Evolutionary conservation across 2,888 invertebrate genomes (phyloP).

Genomic region (Mayetiola destructor): DNA sequence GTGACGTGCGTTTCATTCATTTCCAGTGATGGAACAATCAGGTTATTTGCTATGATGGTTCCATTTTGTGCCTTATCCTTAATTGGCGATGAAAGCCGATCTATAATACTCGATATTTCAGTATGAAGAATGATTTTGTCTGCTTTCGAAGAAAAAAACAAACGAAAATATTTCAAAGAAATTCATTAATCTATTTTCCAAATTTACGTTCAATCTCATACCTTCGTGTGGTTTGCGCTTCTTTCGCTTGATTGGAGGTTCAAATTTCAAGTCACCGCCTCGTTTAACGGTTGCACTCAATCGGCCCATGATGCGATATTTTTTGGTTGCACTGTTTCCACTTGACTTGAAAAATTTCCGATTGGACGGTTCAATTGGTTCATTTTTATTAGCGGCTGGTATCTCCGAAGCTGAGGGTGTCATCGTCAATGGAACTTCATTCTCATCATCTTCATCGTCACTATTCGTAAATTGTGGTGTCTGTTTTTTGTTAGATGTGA

Average conservation of each 20-base stretch:
- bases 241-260: background rate
- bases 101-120: constrained; percentile 2
- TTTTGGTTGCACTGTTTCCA: background rate
- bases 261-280: background rate
- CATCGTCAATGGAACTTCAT: constrained; percentile 20
- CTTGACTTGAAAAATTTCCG: constrained; percentile 14
- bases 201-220: background rate
- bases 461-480: constrained; percentile 12
- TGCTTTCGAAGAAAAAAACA: background rate
- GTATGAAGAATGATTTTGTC: background rate
- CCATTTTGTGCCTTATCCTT: background rate
- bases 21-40: background rate
- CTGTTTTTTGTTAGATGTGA: background rate
- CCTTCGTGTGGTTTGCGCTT: background rate
- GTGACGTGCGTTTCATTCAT: background rate
- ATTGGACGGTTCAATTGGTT: background rate
- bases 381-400: background rate
- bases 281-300: constrained; percentile 9
- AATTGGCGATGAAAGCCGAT: background rate
- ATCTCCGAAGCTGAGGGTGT: background rate
- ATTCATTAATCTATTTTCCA: background rate
- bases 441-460: constrained; percentile 16
- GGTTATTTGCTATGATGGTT: background rate
- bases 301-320: background rate
- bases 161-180: background rate